These are phyloP conservation scores for Latheticus oryzae DNA, from an alignment of 2,888 invertebrate species.

Conservation along the genomic window DNA sequence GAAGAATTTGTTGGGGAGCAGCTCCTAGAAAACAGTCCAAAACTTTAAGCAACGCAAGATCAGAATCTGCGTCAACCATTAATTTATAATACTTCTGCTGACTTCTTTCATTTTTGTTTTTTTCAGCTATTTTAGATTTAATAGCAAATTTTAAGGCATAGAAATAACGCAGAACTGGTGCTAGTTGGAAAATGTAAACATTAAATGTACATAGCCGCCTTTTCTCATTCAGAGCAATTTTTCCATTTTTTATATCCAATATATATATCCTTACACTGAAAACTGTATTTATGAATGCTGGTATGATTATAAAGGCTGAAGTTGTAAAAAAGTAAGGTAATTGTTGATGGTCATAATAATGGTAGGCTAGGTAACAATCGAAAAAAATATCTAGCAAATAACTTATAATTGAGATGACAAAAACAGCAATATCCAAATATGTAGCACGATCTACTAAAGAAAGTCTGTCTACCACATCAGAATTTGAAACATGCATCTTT, in stretches of 20 bases:
- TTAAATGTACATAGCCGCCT: slow-evolving; percentile 71
- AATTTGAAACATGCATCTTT: slow-evolving; percentile 62
- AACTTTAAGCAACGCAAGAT: slow-evolving; percentile 80
- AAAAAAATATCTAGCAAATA: slow-evolving; percentile 77
- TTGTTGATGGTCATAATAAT: slow-evolving; percentile 70
- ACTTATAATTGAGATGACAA: slow-evolving; percentile 74
- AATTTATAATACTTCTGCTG: slow-evolving; percentile 77
- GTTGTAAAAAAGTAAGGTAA: slow-evolving; percentile 77
- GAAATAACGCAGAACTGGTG: slow-evolving; percentile 77
- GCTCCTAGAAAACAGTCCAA: slow-evolving; percentile 86
- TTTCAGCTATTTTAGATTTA: slow-evolving; percentile 74
- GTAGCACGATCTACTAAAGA: slow-evolving; percentile 71
- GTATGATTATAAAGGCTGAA: slow-evolving; percentile 76
- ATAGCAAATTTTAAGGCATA: slow-evolving; percentile 75
- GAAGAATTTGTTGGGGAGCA: slow-evolving; percentile 83
- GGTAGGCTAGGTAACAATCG: slow-evolving; percentile 77
- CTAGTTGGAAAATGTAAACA: slow-evolving; percentile 77
- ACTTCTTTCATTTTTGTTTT: slow-evolving; percentile 68
- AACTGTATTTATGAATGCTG: slow-evolving; percentile 80
- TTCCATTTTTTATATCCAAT: slow-evolving; percentile 69
- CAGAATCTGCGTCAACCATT: slow-evolving; percentile 84
- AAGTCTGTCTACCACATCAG: slow-evolving; percentile 72
- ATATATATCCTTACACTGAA: slow-evolving; percentile 79
- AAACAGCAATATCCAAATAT: slow-evolving; percentile 73
- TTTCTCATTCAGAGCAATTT: slow-evolving; percentile 69